Percentiles rank a stretch among this genome's conserved stretches.
Evolutionary conservation across 1,140 invertebrate genomes (phyloP).

Genomic region (Lerema accius): DNA sequence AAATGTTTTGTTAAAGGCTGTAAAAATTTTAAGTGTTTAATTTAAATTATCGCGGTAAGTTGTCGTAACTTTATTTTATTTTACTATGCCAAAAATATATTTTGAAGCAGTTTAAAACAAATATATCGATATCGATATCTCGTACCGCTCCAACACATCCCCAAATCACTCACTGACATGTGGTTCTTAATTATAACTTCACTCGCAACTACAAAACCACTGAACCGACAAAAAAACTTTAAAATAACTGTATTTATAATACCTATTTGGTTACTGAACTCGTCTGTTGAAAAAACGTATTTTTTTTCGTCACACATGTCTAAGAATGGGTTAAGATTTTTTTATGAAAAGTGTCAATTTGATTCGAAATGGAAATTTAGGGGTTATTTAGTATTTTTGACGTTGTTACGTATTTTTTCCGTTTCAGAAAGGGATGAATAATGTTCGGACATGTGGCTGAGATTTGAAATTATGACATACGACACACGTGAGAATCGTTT

Average conservation of each 20-base stretch:
- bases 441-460: slow-evolving; percentile 65
- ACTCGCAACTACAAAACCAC: slow-evolving; percentile 72
- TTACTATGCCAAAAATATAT: no score
- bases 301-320: slow-evolving; percentile 68
- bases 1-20: no score
- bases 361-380: slow-evolving; percentile 78
- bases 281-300: slow-evolving; percentile 48
- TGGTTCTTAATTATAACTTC: slow-evolving; percentile 78
- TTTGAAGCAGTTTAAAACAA: no score
- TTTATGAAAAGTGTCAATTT: slow-evolving; percentile 73
- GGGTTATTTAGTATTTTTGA: slow-evolving; percentile 73
- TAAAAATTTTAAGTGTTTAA: no score
- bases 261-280: slow-evolving; percentile 80
- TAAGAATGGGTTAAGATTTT: slow-evolving; percentile 77
- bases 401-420: slow-evolving; percentile 51
- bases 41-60: no score
- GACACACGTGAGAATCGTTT: slow-evolving; percentile 73
- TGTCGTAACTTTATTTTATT: no score
- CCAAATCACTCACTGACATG: slow-evolving; percentile 63
- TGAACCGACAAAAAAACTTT: slow-evolving; percentile 74
- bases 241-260: slow-evolving; percentile 79
- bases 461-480: slow-evolving; percentile 59
- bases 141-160: slow-evolving; percentile 21
- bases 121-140: slow-evolving; percentile 40
- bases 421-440: slow-evolving; percentile 63